Conservation (phyloP, 2,888 invertebrate genomes). For the Deilephila porcellus region DNA sequence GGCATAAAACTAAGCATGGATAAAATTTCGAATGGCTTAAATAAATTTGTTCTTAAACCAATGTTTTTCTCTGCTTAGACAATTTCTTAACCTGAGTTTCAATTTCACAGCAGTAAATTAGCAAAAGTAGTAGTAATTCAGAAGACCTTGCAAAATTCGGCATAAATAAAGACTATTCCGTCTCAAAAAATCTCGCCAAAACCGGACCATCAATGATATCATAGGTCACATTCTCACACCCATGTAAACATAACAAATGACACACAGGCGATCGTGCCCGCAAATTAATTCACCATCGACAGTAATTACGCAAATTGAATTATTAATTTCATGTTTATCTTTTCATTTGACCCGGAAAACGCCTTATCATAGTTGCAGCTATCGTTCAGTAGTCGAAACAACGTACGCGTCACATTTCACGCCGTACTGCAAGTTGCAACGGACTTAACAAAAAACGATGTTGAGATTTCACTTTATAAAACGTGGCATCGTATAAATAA, state of each 20-base stretch:
- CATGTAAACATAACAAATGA: conserved; percentile 26
- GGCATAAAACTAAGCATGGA: no score
- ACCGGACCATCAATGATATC: conserved; percentile 29
- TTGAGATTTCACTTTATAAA: not conserved
- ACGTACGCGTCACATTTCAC: not conserved
- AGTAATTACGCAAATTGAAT: conserved; percentile 31
- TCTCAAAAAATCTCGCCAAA: not conserved
- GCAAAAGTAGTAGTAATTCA: not conserved
- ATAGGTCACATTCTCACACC: conserved; percentile 24
- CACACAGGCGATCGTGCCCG: not conserved
- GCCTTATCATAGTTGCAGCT: conserved; percentile 31
- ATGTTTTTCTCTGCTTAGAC: no score
- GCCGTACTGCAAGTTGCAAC: not conserved
- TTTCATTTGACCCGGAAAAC: conserved; percentile 35
- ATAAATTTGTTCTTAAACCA: no score
- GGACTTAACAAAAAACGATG: not conserved
- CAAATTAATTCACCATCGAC: not conserved
- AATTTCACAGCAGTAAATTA: no score
- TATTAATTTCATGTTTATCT: conserved; percentile 33
- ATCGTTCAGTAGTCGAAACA: conserved; percentile 6
- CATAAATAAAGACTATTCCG: not conserved
- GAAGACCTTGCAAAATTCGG: not conserved
- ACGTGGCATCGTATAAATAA: not conserved
- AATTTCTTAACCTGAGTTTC: no score
- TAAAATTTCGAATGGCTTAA: no score